Percentiles rank a stretch among this genome's conserved stretches.
These are phyloP conservation scores for Hassar affinis DNA, from an alignment of 2,113 vertebrate species.

Conservation along the genomic window DNA sequence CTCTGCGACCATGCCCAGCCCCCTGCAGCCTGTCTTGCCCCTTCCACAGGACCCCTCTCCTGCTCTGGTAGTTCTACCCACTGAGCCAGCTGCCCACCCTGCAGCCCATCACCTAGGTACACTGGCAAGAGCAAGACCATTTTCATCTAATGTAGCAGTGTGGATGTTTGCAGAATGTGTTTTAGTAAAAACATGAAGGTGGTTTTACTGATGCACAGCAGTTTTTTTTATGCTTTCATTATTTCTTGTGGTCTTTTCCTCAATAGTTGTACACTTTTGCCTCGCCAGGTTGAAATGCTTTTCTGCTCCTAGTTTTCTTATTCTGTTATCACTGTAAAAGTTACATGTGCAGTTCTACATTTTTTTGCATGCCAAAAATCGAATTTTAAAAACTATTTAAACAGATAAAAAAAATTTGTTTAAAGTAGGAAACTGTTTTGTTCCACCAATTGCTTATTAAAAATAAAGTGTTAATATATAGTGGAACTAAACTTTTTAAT, in stretches of 20 bases:
- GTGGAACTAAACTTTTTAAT: not conserved
- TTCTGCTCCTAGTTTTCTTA: conserved; percentile 59
- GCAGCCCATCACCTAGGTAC: conserved; percentile 83
- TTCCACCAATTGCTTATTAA: conserved; percentile 42
- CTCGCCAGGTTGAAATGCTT: not conserved
- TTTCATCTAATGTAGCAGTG: not conserved
- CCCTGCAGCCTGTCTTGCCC: conserved; percentile 88
- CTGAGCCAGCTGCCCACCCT: conserved; percentile 81
- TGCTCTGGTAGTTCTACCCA: conserved; percentile 89
- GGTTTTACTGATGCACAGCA: not conserved
- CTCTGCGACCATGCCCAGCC: conserved; percentile 82
- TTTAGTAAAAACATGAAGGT: not conserved
- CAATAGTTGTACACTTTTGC: conserved; percentile 34
- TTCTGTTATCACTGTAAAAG: conserved; percentile 72
- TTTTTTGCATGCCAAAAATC: conserved; percentile 56
- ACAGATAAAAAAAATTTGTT: conserved; percentile 58
- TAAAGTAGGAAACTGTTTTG: conserved; percentile 52
- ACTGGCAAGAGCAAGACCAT: not conserved
- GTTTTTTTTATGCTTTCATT: not conserved
- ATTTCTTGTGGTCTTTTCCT: not conserved
- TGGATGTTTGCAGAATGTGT: not conserved
- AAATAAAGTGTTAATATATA: conserved; percentile 14
- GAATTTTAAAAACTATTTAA: conserved; percentile 64
- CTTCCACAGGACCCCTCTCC: conserved; percentile 87
- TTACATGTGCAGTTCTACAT: conserved; percentile 56